Evolutionary conservation across 2,797 vertebrate genomes (phyloP).

Genomic region (Danio tinwini): DNA sequence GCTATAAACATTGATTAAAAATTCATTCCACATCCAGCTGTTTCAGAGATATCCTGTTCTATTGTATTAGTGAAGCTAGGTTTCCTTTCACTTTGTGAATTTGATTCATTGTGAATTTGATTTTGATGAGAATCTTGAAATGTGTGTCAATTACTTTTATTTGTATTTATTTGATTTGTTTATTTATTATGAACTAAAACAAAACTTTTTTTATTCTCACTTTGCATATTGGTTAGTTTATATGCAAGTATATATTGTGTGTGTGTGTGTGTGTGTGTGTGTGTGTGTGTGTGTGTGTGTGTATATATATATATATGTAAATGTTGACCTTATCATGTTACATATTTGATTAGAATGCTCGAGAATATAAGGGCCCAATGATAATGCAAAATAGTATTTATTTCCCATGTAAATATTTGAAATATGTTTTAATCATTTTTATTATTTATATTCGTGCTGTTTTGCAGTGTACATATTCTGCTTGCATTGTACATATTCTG

Average conservation of each 20-base stretch:
- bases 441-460: too few relatives aligned
- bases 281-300: too few relatives aligned
- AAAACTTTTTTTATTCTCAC: background rate
- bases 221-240: background rate
- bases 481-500: too few relatives aligned
- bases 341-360: background rate
- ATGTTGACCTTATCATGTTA: background rate
- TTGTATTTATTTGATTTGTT: background rate
- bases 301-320: too few relatives aligned
- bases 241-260: too few relatives aligned
- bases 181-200: background rate
- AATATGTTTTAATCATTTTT: too few relatives aligned
- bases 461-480: too few relatives aligned
- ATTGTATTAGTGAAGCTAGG: conserved; percentile 3
- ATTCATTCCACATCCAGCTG: conserved; percentile 33
- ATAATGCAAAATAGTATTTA: too few relatives aligned
- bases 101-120: background rate
- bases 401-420: too few relatives aligned
- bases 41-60: conserved; percentile 20
- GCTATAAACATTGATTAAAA: conserved; percentile 38
- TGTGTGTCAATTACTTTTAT: background rate
- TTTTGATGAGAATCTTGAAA: background rate
- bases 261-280: too few relatives aligned
- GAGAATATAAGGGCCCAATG: too few relatives aligned
- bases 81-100: background rate